Evolutionary conservation across 2,888 invertebrate genomes (phyloP).

Genomic region (Ethmia dodecea): DNA sequence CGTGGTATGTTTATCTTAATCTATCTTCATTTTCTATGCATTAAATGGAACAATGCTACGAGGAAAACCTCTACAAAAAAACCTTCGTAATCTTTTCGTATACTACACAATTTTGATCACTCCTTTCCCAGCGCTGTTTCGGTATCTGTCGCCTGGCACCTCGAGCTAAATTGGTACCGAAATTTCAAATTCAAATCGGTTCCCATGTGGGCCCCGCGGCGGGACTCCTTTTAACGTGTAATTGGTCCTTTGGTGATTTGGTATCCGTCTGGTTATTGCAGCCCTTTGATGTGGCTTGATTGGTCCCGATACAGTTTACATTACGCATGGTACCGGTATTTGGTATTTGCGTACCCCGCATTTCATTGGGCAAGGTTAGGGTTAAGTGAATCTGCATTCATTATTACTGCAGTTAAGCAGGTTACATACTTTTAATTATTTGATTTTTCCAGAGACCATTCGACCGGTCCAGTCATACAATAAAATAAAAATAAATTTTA

Average conservation of each 20-base stretch:
- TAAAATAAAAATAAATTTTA: too few species aligned
- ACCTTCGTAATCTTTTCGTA: too few species aligned
- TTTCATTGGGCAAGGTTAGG: conserved; percentile 36
- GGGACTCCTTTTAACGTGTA: conserved; percentile 58
- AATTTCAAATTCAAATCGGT: conserved; percentile 73
- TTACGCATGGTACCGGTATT: conserved; percentile 15
- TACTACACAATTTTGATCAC: conserved; percentile 47
- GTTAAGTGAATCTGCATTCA: conserved; percentile 4
- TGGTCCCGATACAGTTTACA: conserved; percentile 31
- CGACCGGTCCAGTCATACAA: too few species aligned
- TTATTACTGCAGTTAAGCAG: background rate
- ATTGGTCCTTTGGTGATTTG: conserved; percentile 64
- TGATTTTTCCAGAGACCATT: too few species aligned
- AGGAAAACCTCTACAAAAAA: too few species aligned
- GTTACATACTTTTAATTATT: too few species aligned
- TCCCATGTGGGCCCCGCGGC: conserved; percentile 63
- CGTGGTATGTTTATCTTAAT: too few species aligned
- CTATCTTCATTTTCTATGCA: too few species aligned
- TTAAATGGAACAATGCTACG: too few species aligned
- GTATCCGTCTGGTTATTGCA: conserved; percentile 37
- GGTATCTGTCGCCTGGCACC: conserved; percentile 69
- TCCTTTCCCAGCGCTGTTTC: conserved; percentile 49
- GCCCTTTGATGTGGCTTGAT: conserved; percentile 65
- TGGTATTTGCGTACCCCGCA: conserved; percentile 15
- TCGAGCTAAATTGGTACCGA: conserved; percentile 71